Conservation (phyloP, 2,113 vertebrate genomes). For the Malurus elegans region DNA sequence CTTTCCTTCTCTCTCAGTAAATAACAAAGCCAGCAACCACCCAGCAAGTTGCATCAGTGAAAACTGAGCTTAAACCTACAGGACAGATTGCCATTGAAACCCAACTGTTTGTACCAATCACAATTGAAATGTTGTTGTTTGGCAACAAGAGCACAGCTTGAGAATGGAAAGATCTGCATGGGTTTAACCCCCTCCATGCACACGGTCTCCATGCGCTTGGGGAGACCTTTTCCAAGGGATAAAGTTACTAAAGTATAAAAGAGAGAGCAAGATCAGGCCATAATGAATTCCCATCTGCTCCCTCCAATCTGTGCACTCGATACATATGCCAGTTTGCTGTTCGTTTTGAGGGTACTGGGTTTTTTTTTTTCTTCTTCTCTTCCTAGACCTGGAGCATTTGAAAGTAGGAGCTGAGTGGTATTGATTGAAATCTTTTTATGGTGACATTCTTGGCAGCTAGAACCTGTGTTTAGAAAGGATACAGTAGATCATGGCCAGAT, state of each 20-base stretch:
- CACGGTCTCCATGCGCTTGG: neutral
- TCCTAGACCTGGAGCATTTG: conserved; percentile 43
- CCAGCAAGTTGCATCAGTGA: neutral
- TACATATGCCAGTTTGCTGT: conserved; percentile 51
- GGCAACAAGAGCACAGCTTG: conserved; percentile 46
- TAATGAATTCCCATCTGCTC: conserved; percentile 65
- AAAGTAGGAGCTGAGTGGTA: conserved; percentile 38
- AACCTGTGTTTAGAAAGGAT: conserved; percentile 48
- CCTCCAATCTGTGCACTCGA: conserved; percentile 38
- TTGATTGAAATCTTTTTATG: conserved; percentile 51
- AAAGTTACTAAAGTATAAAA: conserved; percentile 42
- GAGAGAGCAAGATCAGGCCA: conserved; percentile 40
- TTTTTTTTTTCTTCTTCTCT: neutral
- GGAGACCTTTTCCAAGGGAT: conserved; percentile 43
- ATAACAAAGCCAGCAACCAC: neutral
- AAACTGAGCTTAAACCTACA: conserved; percentile 14
- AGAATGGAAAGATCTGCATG: conserved; percentile 24
- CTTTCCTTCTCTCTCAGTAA: conserved; percentile 10
- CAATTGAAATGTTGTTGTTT: conserved; percentile 67
- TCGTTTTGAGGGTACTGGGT: conserved; percentile 34
- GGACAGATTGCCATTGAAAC: conserved; percentile 57
- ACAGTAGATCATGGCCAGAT: conserved; percentile 39
- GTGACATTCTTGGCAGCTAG: conserved; percentile 49
- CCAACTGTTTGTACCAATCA: conserved; percentile 53
- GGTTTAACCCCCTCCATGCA: neutral